Conservation (phyloP, 2,888 invertebrate species). For the Neoaliturus tenellus region DNA sequence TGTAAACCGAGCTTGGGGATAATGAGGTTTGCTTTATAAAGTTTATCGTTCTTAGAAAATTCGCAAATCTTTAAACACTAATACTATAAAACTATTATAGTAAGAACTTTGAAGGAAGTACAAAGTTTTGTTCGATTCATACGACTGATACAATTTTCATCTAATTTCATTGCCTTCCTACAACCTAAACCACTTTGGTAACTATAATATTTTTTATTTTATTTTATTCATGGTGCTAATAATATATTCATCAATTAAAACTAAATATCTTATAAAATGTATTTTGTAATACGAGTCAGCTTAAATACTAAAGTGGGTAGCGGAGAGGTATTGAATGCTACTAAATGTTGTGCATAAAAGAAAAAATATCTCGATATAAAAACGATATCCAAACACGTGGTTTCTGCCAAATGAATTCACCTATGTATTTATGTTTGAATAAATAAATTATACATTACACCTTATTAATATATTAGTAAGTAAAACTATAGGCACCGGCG, state of each 20-base stretch:
- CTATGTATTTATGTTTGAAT: not conserved
- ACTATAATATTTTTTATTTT: too few relatives aligned
- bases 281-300: too few relatives aligned
- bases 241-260: too few relatives aligned
- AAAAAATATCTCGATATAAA: not conserved
- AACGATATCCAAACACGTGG: not conserved
- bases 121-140: not conserved
- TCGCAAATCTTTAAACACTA: not conserved
- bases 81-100: not conserved
- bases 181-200: too few relatives aligned
- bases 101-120: not conserved
- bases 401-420: not conserved
- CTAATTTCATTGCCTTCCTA: too few relatives aligned
- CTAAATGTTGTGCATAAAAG: not conserved
- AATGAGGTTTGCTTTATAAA: not conserved
- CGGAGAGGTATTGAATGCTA: too few relatives aligned
- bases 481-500: conserved; percentile 47
- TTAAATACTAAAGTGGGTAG: too few relatives aligned
- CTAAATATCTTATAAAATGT: too few relatives aligned
- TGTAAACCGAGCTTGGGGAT: not conserved
- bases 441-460: not conserved
- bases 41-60: not conserved
- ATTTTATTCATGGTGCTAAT: too few relatives aligned
- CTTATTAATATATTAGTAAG: not conserved
- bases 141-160: too few relatives aligned